Conservation (phyloP, 2,113 vertebrate species). For the Oenanthe oenanthe region DNA sequence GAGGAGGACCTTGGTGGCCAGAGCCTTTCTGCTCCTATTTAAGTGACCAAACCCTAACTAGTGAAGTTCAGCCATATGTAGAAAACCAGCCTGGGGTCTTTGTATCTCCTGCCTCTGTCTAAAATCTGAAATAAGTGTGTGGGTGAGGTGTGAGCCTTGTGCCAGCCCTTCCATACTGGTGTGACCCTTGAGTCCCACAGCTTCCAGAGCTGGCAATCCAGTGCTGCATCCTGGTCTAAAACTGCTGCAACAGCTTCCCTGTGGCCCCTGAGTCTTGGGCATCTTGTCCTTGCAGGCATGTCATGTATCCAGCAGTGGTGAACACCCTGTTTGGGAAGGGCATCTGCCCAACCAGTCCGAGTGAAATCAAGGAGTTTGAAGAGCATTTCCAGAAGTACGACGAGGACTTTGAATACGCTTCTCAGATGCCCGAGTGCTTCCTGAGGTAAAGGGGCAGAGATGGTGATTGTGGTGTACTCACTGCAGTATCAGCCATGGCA, state of each 20-base stretch:
- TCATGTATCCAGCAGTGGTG: conserved; percentile 80
- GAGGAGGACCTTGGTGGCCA: fast-evolving
- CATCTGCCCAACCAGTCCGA: conserved; percentile 61
- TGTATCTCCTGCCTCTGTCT: background rate
- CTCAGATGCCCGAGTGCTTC: conserved; percentile 79
- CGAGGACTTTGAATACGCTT: conserved; percentile 80
- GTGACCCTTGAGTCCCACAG: background rate
- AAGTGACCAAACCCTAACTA: background rate
- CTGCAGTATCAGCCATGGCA: fast-evolving
- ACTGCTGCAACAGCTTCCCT: background rate
- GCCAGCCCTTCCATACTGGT: background rate
- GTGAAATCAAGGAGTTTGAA: conserved; percentile 74
- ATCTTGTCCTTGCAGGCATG: conserved; percentile 62
- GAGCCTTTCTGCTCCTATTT: background rate
- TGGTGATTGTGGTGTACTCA: background rate
- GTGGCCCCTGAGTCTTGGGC: background rate
- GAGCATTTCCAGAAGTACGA: conserved; percentile 79
- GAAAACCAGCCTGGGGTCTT: background rate
- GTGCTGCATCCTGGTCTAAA: fast-evolving
- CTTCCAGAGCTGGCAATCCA: background rate
- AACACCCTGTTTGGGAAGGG: conserved; percentile 79
- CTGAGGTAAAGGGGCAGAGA: conserved; percentile 66
- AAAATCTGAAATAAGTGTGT: background rate
- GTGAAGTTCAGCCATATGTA: background rate
- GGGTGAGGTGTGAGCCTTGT: background rate